These are phyloP conservation scores for Gnathonemus echidnorhynchus DNA, from an alignment of 2,113 vertebrate genomes.

Conservation along the genomic window DNA sequence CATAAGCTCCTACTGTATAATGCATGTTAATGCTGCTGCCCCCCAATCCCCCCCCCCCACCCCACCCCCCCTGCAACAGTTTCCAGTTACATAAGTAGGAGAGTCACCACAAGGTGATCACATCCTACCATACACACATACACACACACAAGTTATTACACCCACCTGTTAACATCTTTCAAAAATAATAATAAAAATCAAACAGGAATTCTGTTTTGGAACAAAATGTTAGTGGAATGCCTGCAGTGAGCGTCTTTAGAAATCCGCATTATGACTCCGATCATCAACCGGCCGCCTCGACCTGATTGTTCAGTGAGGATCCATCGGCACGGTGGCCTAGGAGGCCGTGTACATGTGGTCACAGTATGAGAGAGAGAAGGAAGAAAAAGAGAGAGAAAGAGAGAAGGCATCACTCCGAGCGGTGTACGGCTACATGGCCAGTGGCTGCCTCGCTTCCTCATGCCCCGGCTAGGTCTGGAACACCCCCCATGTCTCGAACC, in stretches of 20 bases:
- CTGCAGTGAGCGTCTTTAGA: not conserved
- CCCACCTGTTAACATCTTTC: constrained; percentile 21
- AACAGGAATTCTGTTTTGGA: not conserved
- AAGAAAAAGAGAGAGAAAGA: not conserved
- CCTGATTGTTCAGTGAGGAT: not conserved
- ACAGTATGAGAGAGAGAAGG: not conserved
- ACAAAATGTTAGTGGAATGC: constrained; percentile 6
- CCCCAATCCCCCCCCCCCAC: not conserved
- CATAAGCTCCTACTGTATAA: constrained; percentile 29
- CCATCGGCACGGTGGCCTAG: not conserved
- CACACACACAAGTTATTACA: constrained; percentile 38
- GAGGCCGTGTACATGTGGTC: not conserved
- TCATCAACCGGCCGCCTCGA: not conserved
- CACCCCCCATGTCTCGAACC: not conserved
- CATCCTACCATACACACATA: constrained; percentile 45
- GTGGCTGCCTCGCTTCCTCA: not conserved
- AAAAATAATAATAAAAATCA: constrained; percentile 15
- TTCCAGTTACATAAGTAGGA: constrained; percentile 66
- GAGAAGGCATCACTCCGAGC: not conserved
- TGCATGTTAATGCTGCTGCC: constrained; percentile 32
- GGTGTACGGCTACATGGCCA: not conserved
- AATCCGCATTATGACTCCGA: not conserved
- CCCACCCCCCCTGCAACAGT: constrained; percentile 31
- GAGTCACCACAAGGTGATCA: constrained; percentile 43
- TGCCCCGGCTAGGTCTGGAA: not conserved